These are phyloP conservation scores for Sturnus vulgaris DNA, from an alignment of 2,113 vertebrate species.

Conservation along the genomic window DNA sequence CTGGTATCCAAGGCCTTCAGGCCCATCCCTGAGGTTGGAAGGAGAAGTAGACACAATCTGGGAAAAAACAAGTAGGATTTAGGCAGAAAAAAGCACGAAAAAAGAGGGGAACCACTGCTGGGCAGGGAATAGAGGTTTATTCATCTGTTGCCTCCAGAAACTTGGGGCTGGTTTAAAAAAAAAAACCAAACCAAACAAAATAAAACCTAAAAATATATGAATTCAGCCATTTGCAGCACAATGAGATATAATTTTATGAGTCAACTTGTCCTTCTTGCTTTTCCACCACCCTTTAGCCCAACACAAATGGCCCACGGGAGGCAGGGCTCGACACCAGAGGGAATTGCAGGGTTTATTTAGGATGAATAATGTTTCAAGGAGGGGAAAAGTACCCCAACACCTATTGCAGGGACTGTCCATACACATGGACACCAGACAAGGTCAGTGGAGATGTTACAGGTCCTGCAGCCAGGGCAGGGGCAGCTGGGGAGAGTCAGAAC, in stretches of 20 bases:
- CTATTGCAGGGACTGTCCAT: background rate
- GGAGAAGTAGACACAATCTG: background rate
- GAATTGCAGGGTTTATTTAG: background rate
- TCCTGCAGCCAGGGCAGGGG: background rate
- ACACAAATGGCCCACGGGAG: background rate
- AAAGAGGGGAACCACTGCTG: conserved; percentile 31
- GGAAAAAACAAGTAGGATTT: background rate
- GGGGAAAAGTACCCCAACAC: background rate
- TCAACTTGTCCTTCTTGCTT: background rate
- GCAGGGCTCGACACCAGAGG: background rate
- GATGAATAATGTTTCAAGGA: background rate
- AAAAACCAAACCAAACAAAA: background rate
- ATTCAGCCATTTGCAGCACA: conserved; percentile 13
- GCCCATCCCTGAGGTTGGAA: background rate
- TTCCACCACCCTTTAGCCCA: background rate
- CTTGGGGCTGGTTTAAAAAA: background rate
- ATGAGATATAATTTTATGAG: background rate
- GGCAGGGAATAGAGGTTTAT: conserved; percentile 44
- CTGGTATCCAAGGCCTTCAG: background rate
- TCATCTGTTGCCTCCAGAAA: background rate
- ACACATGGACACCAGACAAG: background rate
- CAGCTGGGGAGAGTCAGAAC: background rate
- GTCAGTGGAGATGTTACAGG: accelerated
- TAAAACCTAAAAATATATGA: background rate
- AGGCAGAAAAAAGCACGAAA: background rate